Evolutionary conservation across 2,113 vertebrate genomes (phyloP).

Genomic region (Callocephalon fimbriatum): DNA sequence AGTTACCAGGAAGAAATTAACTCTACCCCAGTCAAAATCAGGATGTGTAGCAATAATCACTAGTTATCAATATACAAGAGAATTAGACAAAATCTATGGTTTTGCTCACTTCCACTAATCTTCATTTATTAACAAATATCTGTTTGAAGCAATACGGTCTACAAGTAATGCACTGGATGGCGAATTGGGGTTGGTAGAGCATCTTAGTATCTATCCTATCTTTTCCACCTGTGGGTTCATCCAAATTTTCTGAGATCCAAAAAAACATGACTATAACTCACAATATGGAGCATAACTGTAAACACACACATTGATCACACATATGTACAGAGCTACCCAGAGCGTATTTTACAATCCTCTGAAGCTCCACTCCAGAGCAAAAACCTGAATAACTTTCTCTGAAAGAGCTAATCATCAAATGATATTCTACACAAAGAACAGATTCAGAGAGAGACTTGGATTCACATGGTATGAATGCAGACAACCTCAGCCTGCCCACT

Average conservation of each 20-base stretch:
- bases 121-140: background rate
- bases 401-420: background rate
- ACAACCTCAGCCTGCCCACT: background rate
- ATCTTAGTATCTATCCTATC: background rate
- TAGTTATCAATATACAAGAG: background rate
- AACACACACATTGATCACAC: background rate
- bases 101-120: background rate
- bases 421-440: background rate
- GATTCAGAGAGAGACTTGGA: background rate
- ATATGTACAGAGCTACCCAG: background rate
- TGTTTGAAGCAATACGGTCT: background rate
- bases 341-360: background rate
- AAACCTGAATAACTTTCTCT: background rate
- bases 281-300: background rate
- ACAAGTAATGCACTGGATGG: background rate
- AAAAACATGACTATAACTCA: fast-evolving
- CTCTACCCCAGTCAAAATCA: background rate
- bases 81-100: background rate
- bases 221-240: background rate
- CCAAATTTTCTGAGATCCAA: background rate
- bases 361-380: background rate
- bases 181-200: background rate
- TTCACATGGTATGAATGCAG: background rate
- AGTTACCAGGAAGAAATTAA: background rate
- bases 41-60: background rate